These are phyloP conservation scores for Lepus europaeus DNA, from an alignment of 2,113 vertebrate species.

Conservation along the genomic window DNA sequence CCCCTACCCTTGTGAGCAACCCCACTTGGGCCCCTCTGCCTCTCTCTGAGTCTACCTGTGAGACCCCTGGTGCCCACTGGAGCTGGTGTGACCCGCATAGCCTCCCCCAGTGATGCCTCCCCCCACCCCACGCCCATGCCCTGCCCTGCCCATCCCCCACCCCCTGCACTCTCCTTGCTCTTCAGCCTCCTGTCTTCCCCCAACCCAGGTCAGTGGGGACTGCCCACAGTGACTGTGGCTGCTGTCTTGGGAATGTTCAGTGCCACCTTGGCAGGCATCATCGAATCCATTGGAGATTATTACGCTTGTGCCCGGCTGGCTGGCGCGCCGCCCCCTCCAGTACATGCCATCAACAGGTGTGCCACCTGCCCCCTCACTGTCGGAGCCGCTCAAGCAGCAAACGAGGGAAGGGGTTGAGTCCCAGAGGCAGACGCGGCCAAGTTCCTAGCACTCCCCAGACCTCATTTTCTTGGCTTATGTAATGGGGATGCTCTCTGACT, in stretches of 20 bases:
- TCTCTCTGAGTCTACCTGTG: neutral
- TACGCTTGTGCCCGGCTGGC: slow-evolving; percentile 97
- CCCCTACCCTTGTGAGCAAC: slow-evolving; percentile 95
- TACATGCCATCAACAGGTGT: slow-evolving; percentile 98
- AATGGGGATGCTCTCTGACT: neutral
- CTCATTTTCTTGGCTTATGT: neutral
- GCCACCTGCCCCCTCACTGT: neutral
- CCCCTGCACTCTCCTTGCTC: neutral
- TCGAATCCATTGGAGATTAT: slow-evolving; percentile 98
- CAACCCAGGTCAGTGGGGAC: slow-evolving; percentile 95
- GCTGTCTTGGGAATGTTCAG: slow-evolving; percentile 98
- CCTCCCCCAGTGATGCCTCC: neutral
- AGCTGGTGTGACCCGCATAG: neutral
- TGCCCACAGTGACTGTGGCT: slow-evolving; percentile 94
- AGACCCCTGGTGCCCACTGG: neutral
- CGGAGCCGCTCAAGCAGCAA: neutral
- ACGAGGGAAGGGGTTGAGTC: neutral
- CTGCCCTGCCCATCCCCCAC: neutral
- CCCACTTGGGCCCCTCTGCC: neutral
- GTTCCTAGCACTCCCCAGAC: neutral
- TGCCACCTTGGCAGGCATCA: slow-evolving; percentile 94
- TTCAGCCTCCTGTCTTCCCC: neutral
- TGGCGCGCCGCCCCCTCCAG: slow-evolving; percentile 93
- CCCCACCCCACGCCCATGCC: neutral
- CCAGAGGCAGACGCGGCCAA: neutral